Evolutionary conservation across 2,888 invertebrate genomes (phyloP).

Genomic region (Nowickia ferox): DNA sequence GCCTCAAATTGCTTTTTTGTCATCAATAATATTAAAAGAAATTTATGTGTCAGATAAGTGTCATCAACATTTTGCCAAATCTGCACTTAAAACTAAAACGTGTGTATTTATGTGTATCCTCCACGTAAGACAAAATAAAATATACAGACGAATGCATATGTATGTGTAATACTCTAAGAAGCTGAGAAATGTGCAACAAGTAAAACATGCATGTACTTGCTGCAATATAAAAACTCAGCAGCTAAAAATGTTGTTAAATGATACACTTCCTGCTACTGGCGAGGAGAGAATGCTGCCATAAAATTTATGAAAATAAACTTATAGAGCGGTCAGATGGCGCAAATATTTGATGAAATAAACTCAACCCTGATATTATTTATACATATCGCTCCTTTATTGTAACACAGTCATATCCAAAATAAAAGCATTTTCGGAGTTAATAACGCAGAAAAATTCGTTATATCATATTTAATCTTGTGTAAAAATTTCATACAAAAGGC

Average conservation of each 20-base stretch:
- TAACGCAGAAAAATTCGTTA: too few relatives aligned
- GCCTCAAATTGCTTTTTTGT: constrained; percentile 46
- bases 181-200: constrained; percentile 33
- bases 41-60: constrained; percentile 60
- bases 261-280: constrained; percentile 45
- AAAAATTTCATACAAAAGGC: too few relatives aligned
- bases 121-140: background rate
- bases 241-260: constrained; percentile 29
- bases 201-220: constrained; percentile 26
- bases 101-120: constrained; percentile 1
- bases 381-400: too few relatives aligned
- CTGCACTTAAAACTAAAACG: constrained; percentile 38
- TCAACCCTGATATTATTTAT: too few relatives aligned
- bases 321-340: background rate
- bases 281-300: constrained; percentile 18
- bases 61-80: constrained; percentile 57
- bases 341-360: background rate
- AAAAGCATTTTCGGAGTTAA: too few relatives aligned
- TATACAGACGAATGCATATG: background rate
- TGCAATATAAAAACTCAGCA: constrained; percentile 4
- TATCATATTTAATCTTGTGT: too few relatives aligned
- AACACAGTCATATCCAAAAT: too few relatives aligned
- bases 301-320: constrained; percentile 25
- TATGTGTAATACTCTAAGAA: too few relatives aligned
- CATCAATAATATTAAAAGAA: constrained; percentile 31